These are phyloP conservation scores for Agrotis segetum DNA, from an alignment of 2,888 invertebrate genomes.

Conservation along the genomic window DNA sequence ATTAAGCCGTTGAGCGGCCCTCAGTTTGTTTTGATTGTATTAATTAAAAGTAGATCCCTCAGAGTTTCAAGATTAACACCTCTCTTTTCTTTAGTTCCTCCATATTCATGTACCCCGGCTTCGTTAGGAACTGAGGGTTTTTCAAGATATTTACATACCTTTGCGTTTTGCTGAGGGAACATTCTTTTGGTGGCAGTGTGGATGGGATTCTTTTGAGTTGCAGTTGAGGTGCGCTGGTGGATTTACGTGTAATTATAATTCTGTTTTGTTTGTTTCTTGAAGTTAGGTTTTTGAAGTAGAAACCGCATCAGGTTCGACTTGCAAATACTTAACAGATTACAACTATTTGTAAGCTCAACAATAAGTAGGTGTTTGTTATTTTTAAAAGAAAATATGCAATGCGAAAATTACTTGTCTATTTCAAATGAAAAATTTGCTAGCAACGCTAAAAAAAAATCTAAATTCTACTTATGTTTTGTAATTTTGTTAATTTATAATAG, in stretches of 20 bases:
- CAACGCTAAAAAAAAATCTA: no score
- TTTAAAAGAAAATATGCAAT: no score
- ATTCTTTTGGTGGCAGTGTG: conserved; percentile 42
- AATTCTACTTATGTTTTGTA: no score
- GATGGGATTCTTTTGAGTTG: conserved; percentile 38
- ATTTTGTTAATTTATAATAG: neutral
- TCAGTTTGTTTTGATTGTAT: conserved; percentile 91
- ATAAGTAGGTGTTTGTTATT: no score
- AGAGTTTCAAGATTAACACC: conserved; percentile 90
- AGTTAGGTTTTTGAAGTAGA: no score
- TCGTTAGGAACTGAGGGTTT: conserved; percentile 62
- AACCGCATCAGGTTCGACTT: no score
- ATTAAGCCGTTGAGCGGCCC: conserved; percentile 79
- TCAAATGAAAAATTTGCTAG: no score
- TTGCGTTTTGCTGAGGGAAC: conserved; percentile 60
- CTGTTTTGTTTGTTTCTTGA: conserved; percentile 1
- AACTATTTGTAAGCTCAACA: no score
- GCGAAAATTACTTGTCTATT: no score
- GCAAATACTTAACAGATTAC: no score
- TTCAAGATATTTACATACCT: conserved; percentile 66
- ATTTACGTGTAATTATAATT: neutral
- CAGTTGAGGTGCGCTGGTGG: neutral
- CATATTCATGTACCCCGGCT: conserved; percentile 85
- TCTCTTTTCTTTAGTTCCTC: conserved; percentile 83
- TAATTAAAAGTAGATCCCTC: conserved; percentile 87